phyloP scores from a whole-genome alignment of 2,888 invertebrate genomes.

The Cistogaster globosa region DNA sequence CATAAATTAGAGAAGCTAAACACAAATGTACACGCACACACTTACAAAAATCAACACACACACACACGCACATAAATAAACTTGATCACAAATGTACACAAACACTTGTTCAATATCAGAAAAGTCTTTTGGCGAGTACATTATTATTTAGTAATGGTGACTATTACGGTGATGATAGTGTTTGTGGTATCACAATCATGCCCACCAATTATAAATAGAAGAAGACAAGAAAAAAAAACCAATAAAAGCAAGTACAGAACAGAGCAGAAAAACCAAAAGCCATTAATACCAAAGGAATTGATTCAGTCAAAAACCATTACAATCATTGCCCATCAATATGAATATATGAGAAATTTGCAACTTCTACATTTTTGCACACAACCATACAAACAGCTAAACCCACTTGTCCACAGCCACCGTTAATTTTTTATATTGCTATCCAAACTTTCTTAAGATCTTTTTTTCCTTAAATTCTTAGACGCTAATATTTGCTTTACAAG shows the following conservation, averaged over 20 bases:
- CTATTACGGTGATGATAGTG: slow-evolving; percentile 70
- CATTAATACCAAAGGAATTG: slow-evolving; percentile 70
- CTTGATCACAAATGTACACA: background rate
- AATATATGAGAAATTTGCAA: slow-evolving; percentile 49
- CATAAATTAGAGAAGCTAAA: slow-evolving; percentile 70
- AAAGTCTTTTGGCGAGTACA: slow-evolving; percentile 59
- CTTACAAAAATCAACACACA: background rate
- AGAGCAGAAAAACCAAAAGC: slow-evolving; percentile 39
- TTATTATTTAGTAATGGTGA: slow-evolving; percentile 64
- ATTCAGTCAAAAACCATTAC: slow-evolving; percentile 71
- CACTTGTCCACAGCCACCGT: background rate
- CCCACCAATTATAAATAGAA: slow-evolving; percentile 44
- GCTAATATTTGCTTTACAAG: no score
- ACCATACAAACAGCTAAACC: background rate
- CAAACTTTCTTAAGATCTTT: background rate
- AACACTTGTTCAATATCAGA: slow-evolving; percentile 29
- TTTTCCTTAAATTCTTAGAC: no score
- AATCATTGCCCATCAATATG: slow-evolving; percentile 69
- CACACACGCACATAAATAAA: background rate
- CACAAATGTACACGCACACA: slow-evolving; percentile 44
- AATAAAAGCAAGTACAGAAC: slow-evolving; percentile 28
- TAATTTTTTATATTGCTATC: background rate
- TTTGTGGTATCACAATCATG: slow-evolving; percentile 66
- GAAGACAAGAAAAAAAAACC: slow-evolving; percentile 2
- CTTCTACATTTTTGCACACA: background rate